A percentile compares a stretch with the other conserved stretches of the same genome.
These are phyloP conservation scores for Penaeus vannamei DNA, from an alignment of 1,140 invertebrate species.

Conservation along the genomic window DNA sequence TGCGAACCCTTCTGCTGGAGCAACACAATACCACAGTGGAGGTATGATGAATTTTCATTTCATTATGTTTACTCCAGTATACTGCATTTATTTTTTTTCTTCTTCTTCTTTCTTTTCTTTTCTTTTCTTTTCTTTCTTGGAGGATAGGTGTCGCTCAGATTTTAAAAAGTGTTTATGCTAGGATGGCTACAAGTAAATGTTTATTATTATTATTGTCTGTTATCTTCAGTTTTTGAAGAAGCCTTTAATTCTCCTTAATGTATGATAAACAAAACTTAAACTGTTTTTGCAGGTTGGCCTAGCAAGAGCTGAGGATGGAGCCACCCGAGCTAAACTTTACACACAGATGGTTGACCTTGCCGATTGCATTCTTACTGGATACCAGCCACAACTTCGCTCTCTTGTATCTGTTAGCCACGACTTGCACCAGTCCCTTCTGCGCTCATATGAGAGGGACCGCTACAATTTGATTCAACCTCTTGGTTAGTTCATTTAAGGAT, in stretches of 20 bases:
- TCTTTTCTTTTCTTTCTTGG: constrained; percentile 63
- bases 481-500: constrained; percentile 2
- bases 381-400: constrained; percentile 72
- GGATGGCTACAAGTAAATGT: background rate
- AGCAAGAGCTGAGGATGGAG: constrained; percentile 71
- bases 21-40: constrained; percentile 70
- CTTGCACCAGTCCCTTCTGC: constrained; percentile 31
- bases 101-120: constrained; percentile 68
- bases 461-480: constrained; percentile 53
- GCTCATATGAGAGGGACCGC: constrained; percentile 37
- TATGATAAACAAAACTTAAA: background rate
- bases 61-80: background rate
- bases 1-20: constrained; percentile 71
- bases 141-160: constrained; percentile 46
- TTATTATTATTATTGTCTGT: background rate
- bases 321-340: constrained; percentile 74
- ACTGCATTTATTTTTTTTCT: constrained; percentile 58
- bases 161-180: background rate
- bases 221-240: background rate
- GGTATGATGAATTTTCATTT: constrained; percentile 40
- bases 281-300: constrained; percentile 67
- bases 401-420: constrained; percentile 34
- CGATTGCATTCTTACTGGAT: constrained; percentile 84
- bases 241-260: background rate
- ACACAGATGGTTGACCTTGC: constrained; percentile 82